These are phyloP conservation scores for Tupaia tana DNA, from an alignment of 2,113 vertebrate genomes.

Conservation along the genomic window DNA sequence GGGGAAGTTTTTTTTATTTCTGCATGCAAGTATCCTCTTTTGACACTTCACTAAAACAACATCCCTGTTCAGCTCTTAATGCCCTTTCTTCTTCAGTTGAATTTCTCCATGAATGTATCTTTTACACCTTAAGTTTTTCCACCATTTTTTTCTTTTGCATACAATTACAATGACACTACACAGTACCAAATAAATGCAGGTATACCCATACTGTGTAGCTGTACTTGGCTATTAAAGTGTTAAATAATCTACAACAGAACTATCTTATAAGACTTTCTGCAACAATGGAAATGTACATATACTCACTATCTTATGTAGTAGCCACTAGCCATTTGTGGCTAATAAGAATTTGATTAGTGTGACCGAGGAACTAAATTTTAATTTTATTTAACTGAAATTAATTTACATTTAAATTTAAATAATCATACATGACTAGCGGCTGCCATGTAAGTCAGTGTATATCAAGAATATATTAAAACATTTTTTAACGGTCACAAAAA, in stretches of 20 bases:
- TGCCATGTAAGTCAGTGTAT: neutral
- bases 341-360: neutral
- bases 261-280: neutral
- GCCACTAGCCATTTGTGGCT: neutral
- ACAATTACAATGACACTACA: neutral
- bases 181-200: neutral
- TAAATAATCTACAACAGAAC: neutral
- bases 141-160: neutral
- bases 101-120: neutral
- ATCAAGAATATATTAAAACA: neutral
- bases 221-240: neutral
- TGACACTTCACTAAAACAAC: neutral
- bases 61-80: neutral
- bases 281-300: neutral
- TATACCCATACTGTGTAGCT: neutral
- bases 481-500: neutral
- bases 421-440: neutral
- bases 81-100: neutral
- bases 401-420: slow-evolving; percentile 23
- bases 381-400: neutral
- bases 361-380: neutral
- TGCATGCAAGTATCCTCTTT: neutral
- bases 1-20: neutral
- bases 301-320: neutral
- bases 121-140: slow-evolving; percentile 18